Conservation (phyloP, 1,140 invertebrate genomes). For the Chionoecetes opilio region DNA sequence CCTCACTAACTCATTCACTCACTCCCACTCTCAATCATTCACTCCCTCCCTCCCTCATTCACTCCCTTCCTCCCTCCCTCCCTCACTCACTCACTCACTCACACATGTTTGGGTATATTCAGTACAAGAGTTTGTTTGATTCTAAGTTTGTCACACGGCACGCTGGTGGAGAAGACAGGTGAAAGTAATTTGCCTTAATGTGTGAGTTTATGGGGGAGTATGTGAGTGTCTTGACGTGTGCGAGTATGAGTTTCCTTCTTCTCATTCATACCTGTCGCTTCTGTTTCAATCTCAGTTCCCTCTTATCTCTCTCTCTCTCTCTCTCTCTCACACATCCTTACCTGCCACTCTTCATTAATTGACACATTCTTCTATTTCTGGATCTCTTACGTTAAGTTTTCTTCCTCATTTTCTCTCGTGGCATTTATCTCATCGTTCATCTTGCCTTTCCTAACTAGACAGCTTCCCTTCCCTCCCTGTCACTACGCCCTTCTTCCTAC, state of each 20-base stretch:
- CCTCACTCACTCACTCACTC: background rate
- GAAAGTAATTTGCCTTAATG: slow-evolving; percentile 30
- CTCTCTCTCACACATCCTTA: background rate
- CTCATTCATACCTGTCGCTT: slow-evolving; percentile 1
- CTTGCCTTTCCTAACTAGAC: background rate
- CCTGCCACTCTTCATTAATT: background rate
- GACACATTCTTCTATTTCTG: background rate
- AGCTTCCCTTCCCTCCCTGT: background rate
- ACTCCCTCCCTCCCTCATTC: too few species aligned
- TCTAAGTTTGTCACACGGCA: background rate
- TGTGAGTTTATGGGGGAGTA: background rate
- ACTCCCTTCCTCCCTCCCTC: background rate
- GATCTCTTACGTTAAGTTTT: background rate
- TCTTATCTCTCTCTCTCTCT: background rate
- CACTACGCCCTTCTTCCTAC: background rate
- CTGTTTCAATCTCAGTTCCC: background rate
- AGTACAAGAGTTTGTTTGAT: background rate
- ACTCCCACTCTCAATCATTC: background rate
- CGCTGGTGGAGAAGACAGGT: background rate
- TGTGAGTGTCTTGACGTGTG: background rate
- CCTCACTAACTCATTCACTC: too few species aligned
- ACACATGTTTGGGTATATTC: background rate
- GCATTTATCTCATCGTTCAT: background rate
- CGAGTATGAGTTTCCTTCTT: background rate
- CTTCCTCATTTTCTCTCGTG: background rate